These are phyloP conservation scores for Ailuropoda melanoleuca DNA, from an alignment of 2,113 vertebrate species.

Conservation along the genomic window DNA sequence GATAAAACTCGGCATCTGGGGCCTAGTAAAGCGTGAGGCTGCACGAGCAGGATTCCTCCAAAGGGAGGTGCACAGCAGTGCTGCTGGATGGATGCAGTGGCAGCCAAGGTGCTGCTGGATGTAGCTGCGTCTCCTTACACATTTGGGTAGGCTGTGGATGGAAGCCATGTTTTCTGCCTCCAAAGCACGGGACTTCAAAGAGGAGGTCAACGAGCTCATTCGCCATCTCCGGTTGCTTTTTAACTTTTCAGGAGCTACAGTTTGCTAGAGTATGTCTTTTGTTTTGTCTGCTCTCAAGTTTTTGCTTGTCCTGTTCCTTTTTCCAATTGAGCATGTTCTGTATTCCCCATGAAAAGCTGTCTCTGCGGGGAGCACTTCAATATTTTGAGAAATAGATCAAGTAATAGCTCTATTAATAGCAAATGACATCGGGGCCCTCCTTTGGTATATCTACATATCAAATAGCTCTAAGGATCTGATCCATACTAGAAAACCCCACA, in stretches of 20 bases:
- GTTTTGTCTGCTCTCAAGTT: background rate
- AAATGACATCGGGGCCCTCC: background rate
- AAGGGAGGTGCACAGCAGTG: background rate
- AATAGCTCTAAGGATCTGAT: background rate
- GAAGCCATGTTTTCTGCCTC: background rate
- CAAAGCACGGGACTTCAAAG: constrained; percentile 22
- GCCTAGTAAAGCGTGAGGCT: background rate
- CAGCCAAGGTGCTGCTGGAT: background rate
- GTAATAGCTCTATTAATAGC: background rate
- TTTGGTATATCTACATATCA: background rate
- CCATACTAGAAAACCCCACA: background rate
- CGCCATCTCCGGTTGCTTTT: background rate
- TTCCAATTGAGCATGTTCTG: background rate
- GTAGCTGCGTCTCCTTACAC: background rate
- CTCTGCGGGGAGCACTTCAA: background rate
- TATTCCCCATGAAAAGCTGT: background rate
- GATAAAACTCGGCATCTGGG: background rate
- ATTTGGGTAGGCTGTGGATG: background rate
- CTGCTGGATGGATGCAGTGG: no score
- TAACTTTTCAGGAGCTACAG: background rate
- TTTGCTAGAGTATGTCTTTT: background rate
- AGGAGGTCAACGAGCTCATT: background rate
- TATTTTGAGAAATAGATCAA: background rate
- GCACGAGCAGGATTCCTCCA: background rate
- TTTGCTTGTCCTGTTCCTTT: background rate